These are phyloP conservation scores for Leucoptera coffeella DNA, from an alignment of 2,888 invertebrate species.

Conservation along the genomic window DNA sequence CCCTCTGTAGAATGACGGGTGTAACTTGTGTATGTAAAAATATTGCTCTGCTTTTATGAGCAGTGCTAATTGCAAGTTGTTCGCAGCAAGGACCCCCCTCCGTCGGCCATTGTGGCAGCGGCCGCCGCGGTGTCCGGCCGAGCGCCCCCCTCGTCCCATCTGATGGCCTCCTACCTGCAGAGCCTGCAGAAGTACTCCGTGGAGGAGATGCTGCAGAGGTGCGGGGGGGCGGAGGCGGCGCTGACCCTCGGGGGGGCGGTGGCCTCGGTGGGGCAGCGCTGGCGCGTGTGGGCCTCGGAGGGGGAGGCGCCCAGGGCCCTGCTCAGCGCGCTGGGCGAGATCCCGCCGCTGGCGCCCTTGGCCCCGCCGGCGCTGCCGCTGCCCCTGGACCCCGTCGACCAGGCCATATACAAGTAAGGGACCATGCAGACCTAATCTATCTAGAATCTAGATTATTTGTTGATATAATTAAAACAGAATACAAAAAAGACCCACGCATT, in stretches of 20 bases:
- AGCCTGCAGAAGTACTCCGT: conserved; percentile 39
- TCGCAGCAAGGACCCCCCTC: too few species aligned
- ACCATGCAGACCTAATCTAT: neutral
- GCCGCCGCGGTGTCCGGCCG: conserved; percentile 24
- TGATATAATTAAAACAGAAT: too few species aligned
- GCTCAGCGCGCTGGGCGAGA: conserved; percentile 13
- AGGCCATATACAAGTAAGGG: neutral
- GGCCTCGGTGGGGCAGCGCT: too few species aligned
- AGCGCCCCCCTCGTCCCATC: conserved; percentile 27
- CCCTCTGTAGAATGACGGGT: too few species aligned
- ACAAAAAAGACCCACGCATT: too few species aligned
- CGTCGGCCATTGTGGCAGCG: conserved; percentile 6
- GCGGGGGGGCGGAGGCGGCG: too few species aligned
- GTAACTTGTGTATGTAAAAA: too few species aligned
- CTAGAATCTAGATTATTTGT: neutral
- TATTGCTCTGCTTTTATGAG: too few species aligned
- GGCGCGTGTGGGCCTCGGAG: conserved; percentile 16
- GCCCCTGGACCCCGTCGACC: conserved; percentile 7
- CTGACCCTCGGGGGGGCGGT: neutral
- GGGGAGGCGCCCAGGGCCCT: conserved; percentile 12
- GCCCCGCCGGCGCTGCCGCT: conserved; percentile 12
- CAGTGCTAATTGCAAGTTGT: neutral
- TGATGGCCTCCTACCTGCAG: conserved; percentile 48
- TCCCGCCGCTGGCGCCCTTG: too few species aligned
- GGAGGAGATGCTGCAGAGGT: conserved; percentile 15